Percentiles rank a stretch among this genome's conserved stretches.
phyloP scores from a whole-genome alignment of 2,113 vertebrate genomes.

The Anas platyrhynchos region DNA sequence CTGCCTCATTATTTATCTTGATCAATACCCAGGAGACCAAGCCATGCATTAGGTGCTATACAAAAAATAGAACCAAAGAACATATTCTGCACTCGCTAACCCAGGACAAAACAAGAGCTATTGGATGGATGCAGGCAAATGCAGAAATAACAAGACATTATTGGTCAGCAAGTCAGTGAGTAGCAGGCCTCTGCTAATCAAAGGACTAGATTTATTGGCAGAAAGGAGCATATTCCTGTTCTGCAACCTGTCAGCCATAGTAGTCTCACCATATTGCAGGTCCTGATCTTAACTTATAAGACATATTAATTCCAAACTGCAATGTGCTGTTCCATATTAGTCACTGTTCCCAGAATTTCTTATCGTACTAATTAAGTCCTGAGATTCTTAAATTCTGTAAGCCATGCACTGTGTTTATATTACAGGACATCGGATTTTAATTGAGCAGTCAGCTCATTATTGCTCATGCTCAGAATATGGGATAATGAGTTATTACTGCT shows the following conservation, averaged over 20 bases:
- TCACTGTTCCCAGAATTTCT: background rate
- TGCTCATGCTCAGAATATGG: background rate
- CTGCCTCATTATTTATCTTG: background rate
- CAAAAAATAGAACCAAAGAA: background rate
- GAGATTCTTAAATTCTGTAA: background rate
- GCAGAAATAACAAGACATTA: background rate
- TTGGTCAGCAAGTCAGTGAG: background rate
- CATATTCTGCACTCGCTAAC: background rate
- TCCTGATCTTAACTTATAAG: background rate
- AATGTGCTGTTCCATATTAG: background rate
- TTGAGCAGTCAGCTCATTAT: constrained; percentile 5
- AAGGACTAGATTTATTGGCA: background rate
- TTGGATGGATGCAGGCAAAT: background rate
- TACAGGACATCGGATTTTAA: background rate
- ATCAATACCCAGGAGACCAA: background rate
- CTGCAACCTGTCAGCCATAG: background rate
- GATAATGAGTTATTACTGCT: constrained; percentile 28
- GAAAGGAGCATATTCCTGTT: background rate
- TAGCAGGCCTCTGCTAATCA: background rate
- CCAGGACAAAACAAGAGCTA: background rate
- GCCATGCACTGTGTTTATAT: background rate
- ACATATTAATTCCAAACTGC: background rate
- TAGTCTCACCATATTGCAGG: background rate
- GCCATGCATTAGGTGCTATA: background rate
- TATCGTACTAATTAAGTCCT: background rate